Evolutionary conservation across 2,113 vertebrate genomes (phyloP).

Genomic region (Platysteira castanea): DNA sequence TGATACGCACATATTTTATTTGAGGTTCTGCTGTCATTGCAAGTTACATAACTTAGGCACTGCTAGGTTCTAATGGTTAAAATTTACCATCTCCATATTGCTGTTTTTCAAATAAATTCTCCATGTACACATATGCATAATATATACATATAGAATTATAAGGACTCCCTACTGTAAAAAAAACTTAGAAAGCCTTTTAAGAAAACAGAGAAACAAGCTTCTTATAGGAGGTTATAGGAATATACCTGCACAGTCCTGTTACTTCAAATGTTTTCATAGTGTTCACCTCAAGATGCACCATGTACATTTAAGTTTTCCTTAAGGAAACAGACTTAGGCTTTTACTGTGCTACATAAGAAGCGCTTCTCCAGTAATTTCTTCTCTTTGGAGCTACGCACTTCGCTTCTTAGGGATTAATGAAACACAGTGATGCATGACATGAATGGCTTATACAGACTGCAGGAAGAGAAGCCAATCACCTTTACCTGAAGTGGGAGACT

Average conservation of each 20-base stretch:
- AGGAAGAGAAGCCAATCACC: slow-evolving; percentile 46
- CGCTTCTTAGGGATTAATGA: slow-evolving; percentile 27
- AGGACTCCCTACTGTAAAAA: not conserved
- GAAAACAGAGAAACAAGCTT: not conserved
- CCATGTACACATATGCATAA: not conserved
- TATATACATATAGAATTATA: not conserved
- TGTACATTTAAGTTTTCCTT: not conserved
- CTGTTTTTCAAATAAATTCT: not conserved
- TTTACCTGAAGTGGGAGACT: slow-evolving; percentile 97
- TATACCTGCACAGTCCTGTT: not conserved
- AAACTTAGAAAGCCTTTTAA: not conserved
- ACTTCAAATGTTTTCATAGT: not conserved
- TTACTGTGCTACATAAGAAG: not conserved
- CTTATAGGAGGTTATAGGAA: not conserved
- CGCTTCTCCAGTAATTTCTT: not conserved
- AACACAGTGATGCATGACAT: slow-evolving; percentile 48
- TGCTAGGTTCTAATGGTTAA: not conserved
- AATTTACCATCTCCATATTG: not conserved
- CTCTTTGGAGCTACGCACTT: slow-evolving; percentile 9
- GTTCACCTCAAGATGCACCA: not conserved
- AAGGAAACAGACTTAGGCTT: not conserved
- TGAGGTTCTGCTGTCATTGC: not conserved
- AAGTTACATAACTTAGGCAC: not conserved
- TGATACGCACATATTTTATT: not conserved
- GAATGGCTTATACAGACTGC: slow-evolving; percentile 47